Base-by-base conservation (phyloP, 2,888 invertebrate species). In the Bedellia somnulentella region DNA sequence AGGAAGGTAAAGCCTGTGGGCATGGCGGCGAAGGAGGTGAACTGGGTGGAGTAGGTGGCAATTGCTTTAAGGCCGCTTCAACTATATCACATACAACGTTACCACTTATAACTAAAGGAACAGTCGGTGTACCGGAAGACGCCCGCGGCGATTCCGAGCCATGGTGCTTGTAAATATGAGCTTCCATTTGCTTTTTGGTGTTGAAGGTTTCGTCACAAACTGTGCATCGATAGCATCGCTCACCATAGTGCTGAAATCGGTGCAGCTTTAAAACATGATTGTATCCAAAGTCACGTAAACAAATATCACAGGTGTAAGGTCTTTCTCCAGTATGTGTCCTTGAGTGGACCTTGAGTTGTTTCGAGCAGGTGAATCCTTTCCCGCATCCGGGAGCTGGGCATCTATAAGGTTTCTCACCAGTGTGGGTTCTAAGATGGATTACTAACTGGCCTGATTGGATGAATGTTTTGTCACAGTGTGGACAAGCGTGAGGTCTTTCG, bases 141-240 rank as follows among this genome's bases (percentile, higher is more conserved):
- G 68, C 53, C 8, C 54, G 46, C 9, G 70, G 66, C 9, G 73
- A 68, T 21, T 57, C 57, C 42, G 84, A 80, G n/a, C 80, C 73
- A 15, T 79, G 63, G 44, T 75, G 75, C 38, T 73, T 73, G 36
- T 73, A 67, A 33, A 93, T 92, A 59, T 93, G 93, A 10, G 87
- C 82, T 55, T 93, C 93, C 88, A 93, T 89, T 42, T 87, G 86
- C 54, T 93, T 93, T 60, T 93, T 93, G 15, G 89, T 92, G 46
- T 86, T 90, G 52, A 93, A 93, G 0, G 92, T 93, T 45, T 90
- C 89, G 47, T 92, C 89, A 60, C 93, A 93, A 14, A 93, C 86
- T 3, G 92, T 93, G 59, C 93, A 93, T 47, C 93, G 91, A 70
- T 93, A 93, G 36, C 93, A 91, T 49, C 93, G 91, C 53, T 93